Evolutionary conservation across 1,140 invertebrate genomes (phyloP), one percentile per base, ranked within the genome.

Genomic region (Bombus cullumanus): DNA sequence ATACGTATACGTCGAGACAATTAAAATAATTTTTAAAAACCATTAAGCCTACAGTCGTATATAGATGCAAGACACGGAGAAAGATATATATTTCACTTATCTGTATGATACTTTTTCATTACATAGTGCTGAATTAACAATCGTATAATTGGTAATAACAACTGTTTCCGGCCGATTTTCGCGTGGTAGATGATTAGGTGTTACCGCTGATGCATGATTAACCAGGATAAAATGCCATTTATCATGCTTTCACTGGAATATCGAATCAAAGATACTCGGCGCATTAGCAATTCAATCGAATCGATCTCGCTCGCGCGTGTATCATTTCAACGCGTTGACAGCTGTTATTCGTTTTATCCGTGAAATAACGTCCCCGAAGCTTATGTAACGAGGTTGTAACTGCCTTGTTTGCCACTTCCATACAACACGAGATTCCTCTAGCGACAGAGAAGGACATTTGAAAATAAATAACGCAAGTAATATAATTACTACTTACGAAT

Each of bases 261-360:
- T 73, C 57, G 62, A 75, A 68, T 76, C n/a, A 59, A 69, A 53
- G 75, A 76, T 82, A 47, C 57, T 57, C 25, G 68, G 57, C 28
- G 34, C 57, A 66, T 83, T 83, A 73, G 73, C 81, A 68, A 83
- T 68, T 83, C 72, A 76, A 76, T 83, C 25, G 80, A 73, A 76
- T 57, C 73, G 69, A 59, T 81, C 62, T 39, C 28, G 39, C 34
- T 34, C 10, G 47, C n/a, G 15, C 15, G 47, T 43, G 69, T 73
- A 73, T 73, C 53, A 53, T 73, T 72, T 71, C 66, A 25, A 22
- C 73, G 13, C 2, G 57, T 34, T 80, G 78, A 71, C 77, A 80
- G 66, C 66, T 80, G 43, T 71, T 69, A 80, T 71, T 80, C 53
- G 78, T 69, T 80, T 71, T 34, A 53, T 25, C 41, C 28, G 41